Base-by-base conservation (phyloP, 2,113 vertebrate species). In the Dunckerocampus dactyliophorus region DNA sequence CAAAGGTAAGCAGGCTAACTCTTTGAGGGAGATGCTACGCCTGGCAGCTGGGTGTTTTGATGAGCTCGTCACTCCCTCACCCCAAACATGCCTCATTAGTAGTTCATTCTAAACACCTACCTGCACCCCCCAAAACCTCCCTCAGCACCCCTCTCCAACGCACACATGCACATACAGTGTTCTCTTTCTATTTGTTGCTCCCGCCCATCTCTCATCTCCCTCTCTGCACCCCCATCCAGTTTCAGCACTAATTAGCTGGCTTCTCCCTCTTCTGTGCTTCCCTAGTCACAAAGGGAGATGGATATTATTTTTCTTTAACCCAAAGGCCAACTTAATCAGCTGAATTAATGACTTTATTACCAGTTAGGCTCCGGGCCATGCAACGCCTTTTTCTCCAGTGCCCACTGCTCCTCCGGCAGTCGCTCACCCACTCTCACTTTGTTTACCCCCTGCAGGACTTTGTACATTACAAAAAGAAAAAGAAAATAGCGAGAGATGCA, bases 271-370 rank as follows among this genome's bases (percentile, higher is more conserved):
- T 82, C 85, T 85, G 78, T 79, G 84, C 79, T 85, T 88, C 82
- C 83, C 84, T 79, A 82, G 88, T 90, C 87, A 88, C 88, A 89
- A 88, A 90, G 87, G 86, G 89, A 89, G 88, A 88, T 79, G 85
- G 87, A 89, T 91, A 90, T 87, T 87, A 90, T 92, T 91, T 90
- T 91, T 88, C 87, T 90, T 89, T 88, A 89, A 91, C 89, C 89
- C 88, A 90, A 92, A 92, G 89, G 90, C 89, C 89, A 92, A 90
- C 85, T 89, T 92, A 90, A 92, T 92, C 89, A 91, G 89, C 87
- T 90, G 90, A 90, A 91, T 92, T 92, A 91, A 92, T 91, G 83
- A 90, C 88, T 88, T 90, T 89, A 90, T 91, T 90, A 90, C 85
- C 84, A 85, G 84, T 84, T 86, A 86, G 85, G 86, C 88, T 88